phyloP scores from a whole-genome alignment of 92 coral and sea anemone species.

The Galaxea fascicularis region DNA sequence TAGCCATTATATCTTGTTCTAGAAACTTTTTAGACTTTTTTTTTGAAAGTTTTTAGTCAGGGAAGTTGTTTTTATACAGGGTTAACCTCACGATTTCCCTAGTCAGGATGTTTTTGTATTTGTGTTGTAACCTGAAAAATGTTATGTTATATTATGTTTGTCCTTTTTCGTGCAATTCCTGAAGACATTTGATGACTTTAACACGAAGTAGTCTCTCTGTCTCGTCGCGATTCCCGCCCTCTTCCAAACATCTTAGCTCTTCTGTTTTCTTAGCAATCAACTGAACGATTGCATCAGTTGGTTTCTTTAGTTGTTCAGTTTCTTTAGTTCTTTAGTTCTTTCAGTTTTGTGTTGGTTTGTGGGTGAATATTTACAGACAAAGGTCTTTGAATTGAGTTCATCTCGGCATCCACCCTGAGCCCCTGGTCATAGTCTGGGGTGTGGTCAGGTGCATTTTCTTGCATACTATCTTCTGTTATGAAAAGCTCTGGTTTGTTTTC shows the following conservation, averaged over 20 bases:
- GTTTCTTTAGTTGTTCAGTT: background rate
- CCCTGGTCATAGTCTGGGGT: background rate
- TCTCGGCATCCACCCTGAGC: background rate
- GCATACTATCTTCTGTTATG: background rate
- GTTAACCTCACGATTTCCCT: no score
- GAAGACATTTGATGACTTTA: conserved; percentile 43
- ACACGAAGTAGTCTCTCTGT: conserved; percentile 32
- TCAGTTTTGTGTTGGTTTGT: background rate
- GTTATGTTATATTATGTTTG: no score
- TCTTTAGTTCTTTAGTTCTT: no score
- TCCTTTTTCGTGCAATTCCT: conserved; percentile 33
- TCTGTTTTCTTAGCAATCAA: conserved; percentile 45
- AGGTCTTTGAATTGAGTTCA: background rate
- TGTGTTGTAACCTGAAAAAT: no score
- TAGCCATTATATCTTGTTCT: no score
- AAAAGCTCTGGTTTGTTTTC: no score
- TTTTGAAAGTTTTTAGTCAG: no score
- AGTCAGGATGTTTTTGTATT: no score
- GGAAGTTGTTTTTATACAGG: no score
- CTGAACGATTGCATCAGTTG: conserved; percentile 11
- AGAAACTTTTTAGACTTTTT: no score
- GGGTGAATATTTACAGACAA: background rate
- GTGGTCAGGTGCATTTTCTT: background rate
- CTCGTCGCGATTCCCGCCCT: conserved; percentile 13
- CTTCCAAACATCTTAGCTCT: conserved; percentile 8